Conservation (phyloP, 2,797 vertebrate species). For the Aldrovandia affinis region DNA sequence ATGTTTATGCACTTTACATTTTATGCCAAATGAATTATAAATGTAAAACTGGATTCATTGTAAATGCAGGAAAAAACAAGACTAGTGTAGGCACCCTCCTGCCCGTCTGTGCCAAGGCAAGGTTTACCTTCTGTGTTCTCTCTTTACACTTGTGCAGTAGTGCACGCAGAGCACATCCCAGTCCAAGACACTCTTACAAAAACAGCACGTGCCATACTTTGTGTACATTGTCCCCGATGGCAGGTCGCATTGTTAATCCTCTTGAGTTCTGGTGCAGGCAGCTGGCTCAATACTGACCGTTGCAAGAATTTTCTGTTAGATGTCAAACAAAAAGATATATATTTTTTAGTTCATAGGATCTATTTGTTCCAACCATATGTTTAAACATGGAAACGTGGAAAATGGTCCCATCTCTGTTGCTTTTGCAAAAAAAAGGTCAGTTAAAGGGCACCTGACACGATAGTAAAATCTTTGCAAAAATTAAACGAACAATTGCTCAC, state of each 20-base stretch:
- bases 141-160: neutral
- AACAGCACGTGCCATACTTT: neutral
- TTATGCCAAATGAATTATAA: too few relatives aligned
- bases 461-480: too few relatives aligned
- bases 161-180: neutral
- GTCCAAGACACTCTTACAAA: neutral
- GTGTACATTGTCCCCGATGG: conserved; percentile 3
- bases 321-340: too few relatives aligned
- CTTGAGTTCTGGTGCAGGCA: neutral
- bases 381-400: too few relatives aligned
- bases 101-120: neutral
- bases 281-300: too few relatives aligned
- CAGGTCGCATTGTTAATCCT: conserved; percentile 4
- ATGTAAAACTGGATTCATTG: neutral
- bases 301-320: neutral
- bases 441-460: too few relatives aligned
- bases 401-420: too few relatives aligned
- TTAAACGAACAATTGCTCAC: too few relatives aligned
- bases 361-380: too few relatives aligned
- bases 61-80: neutral
- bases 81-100: neutral
- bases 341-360: neutral
- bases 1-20: too few relatives aligned
- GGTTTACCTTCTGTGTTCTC: neutral
- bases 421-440: too few relatives aligned